phyloP scores from a whole-genome alignment of 2,888 invertebrate species.

The Strigamia crassipes region DNA sequence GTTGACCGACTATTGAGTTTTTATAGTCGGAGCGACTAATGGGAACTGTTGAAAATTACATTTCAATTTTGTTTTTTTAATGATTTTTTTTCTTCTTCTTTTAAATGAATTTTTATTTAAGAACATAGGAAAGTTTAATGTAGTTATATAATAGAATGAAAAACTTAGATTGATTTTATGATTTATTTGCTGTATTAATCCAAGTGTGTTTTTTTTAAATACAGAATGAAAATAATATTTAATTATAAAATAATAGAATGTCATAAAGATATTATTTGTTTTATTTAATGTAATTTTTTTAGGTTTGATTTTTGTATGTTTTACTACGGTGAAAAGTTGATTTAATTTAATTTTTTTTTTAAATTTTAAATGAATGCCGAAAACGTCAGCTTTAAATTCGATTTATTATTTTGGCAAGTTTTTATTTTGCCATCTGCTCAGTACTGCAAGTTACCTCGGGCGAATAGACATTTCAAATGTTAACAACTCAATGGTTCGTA shows the following conservation, averaged over 20 bases:
- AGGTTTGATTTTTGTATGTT: neutral
- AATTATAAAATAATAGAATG: neutral
- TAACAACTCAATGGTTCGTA: constrained; percentile 29
- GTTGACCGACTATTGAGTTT: neutral
- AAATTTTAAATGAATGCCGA: neutral
- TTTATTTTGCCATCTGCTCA: neutral
- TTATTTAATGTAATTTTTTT: neutral
- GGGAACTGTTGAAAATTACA: neutral
- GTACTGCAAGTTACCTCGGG: constrained; percentile 2
- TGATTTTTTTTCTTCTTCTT: neutral
- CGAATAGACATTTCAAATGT: constrained; percentile 6
- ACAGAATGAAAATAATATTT: neutral
- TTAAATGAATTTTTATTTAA: neutral
- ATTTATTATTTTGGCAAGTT: constrained; percentile 19
- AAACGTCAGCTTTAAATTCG: neutral
- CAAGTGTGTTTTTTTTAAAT: neutral
- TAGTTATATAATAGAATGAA: too few species aligned
- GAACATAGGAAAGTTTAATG: too few species aligned
- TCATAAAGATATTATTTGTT: neutral
- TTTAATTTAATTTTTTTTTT: neutral
- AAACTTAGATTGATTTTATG: neutral
- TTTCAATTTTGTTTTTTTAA: neutral
- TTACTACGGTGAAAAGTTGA: neutral
- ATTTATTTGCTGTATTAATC: constrained; percentile 1
- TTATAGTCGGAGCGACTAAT: neutral